A percentile compares a stretch with the other conserved stretches of the same genome.
Evolutionary conservation across 2,888 invertebrate genomes (phyloP).

Genomic region (Chrysotoxum bicinctum): DNA sequence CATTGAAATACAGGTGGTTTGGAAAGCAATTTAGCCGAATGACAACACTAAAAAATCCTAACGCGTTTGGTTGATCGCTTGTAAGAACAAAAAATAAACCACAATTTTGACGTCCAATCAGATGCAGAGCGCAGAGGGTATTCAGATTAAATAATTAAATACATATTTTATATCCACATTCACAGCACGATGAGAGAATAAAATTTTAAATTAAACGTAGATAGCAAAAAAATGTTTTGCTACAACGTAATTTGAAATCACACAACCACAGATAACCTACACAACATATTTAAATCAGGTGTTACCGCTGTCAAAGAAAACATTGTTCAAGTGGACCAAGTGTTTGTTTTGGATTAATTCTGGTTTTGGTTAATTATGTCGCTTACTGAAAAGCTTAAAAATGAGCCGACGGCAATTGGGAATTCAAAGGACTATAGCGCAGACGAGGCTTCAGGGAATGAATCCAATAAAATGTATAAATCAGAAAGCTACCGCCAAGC

Average conservation of each 20-base stretch:
- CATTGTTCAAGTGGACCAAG: background rate
- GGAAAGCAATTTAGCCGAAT: background rate
- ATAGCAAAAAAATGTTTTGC: background rate
- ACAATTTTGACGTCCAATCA: background rate
- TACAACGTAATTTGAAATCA: slow-evolving; percentile 3
- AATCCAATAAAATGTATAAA: slow-evolving; percentile 80
- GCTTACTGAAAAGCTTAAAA: background rate
- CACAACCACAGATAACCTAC: background rate
- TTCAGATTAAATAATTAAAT: slow-evolving; percentile 8
- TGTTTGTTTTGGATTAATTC: slow-evolving; percentile 16
- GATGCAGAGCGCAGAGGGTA: background rate
- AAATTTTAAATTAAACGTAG: background rate
- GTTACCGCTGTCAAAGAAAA: background rate
- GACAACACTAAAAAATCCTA: background rate
- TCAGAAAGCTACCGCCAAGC: slow-evolving; percentile 81
- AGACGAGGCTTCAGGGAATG: slow-evolving; percentile 81
- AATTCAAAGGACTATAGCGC: slow-evolving; percentile 78
- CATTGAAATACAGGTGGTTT: background rate
- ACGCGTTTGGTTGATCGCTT: background rate
- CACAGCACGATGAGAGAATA: slow-evolving; percentile 4
- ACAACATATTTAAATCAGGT: background rate
- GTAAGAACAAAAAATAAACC: background rate
- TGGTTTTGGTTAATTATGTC: background rate
- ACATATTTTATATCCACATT: slow-evolving; percentile 4
- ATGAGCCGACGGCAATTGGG: slow-evolving; percentile 16